A percentile compares a stretch with the other conserved stretches of the same genome.
Conservation (phyloP, 2,888 invertebrate genomes). For the Chorisops tibialis region DNA sequence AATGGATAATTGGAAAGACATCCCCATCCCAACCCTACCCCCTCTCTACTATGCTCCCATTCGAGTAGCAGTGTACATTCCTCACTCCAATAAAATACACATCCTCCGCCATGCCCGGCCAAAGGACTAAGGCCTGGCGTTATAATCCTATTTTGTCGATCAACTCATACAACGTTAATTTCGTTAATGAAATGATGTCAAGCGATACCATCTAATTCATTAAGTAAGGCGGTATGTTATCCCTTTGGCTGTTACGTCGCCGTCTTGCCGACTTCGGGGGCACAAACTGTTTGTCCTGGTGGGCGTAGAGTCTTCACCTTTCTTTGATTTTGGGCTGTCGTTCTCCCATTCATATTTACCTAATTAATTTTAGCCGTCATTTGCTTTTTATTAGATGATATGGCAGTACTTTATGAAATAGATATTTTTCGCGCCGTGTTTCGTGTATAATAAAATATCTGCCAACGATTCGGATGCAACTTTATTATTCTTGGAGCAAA, state of each 20-base stretch:
- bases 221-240: constrained; percentile 36
- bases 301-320: neutral
- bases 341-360: constrained; percentile 6
- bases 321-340: neutral
- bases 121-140: constrained; percentile 4
- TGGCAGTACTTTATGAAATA: no score
- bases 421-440: no score
- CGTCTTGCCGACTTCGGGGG: constrained; percentile 35
- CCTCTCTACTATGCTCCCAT: constrained; percentile 1
- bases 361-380: neutral
- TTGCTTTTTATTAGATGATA: neutral
- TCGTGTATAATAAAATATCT: no score
- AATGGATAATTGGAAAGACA: constrained; percentile 30
- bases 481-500: no score
- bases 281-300: neutral
- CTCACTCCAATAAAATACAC: no score
- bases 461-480: no score
- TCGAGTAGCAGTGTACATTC: neutral
- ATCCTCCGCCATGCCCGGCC: no score
- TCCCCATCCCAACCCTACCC: neutral
- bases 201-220: constrained; percentile 38
- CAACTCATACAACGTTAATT: constrained; percentile 35
- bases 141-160: constrained; percentile 26
- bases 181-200: constrained; percentile 39
- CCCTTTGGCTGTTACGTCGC: constrained; percentile 34